These are phyloP conservation scores for Stichopus horrens DNA, from an alignment of 53 echinoderm and acorn worm genomes.

Conservation along the genomic window DNA sequence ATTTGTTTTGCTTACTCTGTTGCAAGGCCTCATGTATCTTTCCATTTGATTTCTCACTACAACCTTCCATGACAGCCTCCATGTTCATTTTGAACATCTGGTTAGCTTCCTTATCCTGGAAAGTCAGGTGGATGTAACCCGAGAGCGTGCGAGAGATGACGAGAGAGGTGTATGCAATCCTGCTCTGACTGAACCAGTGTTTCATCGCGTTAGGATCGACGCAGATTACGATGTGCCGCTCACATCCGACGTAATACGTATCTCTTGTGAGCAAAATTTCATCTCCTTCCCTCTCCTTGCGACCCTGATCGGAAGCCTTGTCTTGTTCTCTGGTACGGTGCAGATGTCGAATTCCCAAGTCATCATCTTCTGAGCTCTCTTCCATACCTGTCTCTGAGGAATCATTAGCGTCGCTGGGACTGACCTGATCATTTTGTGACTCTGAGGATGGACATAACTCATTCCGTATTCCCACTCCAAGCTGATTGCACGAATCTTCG, in stretches of 20 bases:
- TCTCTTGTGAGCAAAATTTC: constrained; percentile 15
- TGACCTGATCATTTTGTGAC: no score
- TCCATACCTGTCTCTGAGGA: no score
- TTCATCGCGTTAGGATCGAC: constrained; percentile 28
- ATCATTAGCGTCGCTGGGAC: no score
- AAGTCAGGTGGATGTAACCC: constrained; percentile 23
- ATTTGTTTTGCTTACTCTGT: not conserved
- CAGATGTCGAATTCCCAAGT: no score
- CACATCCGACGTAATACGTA: constrained; percentile 27
- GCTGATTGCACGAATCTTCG: not conserved
- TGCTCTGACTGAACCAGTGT: constrained; percentile 16
- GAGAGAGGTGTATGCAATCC: constrained; percentile 7
- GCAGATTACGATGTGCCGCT: constrained; percentile 26
- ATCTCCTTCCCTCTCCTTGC: not conserved
- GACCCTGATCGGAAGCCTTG: no score
- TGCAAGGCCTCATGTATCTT: not conserved
- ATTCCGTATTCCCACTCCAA: not conserved
- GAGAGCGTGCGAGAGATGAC: constrained; percentile 10
- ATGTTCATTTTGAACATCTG: constrained; percentile 21
- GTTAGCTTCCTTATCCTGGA: constrained; percentile 1
- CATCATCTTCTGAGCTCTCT: no score
- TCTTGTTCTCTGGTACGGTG: no score
- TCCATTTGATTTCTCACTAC: not conserved
- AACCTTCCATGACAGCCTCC: not conserved
- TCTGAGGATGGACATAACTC: not conserved